These are phyloP conservation scores for Drosophila ustulata DNA, from an alignment of 2,888 invertebrate species.

Conservation along the genomic window DNA sequence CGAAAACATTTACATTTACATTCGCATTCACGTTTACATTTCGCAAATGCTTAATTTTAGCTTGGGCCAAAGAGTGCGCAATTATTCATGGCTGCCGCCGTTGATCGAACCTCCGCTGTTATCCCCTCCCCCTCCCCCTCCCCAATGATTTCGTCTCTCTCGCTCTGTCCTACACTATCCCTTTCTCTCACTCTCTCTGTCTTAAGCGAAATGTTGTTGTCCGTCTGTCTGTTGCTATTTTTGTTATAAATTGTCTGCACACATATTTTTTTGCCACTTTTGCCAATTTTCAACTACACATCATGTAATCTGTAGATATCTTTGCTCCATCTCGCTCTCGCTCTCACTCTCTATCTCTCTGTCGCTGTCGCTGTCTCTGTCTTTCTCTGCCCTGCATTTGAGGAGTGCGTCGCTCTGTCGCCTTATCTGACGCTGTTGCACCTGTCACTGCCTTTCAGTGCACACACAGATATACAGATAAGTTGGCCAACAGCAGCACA, in stretches of 20 bases:
- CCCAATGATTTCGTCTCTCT: neutral
- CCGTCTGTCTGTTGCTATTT: conserved; percentile 52
- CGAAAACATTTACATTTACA: conserved; percentile 42
- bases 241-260: conserved; percentile 70
- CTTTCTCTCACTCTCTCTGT: conserved; percentile 4
- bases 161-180: neutral
- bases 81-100: conserved; percentile 62
- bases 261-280: conserved; percentile 43
- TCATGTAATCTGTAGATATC: conserved; percentile 67
- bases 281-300: conserved; percentile 77
- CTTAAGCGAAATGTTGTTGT: conserved; percentile 33
- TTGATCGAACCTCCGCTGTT: conserved; percentile 41
- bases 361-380: conserved; percentile 3
- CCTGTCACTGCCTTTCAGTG: conserved; percentile 63
- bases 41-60: conserved; percentile 50
- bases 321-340: neutral
- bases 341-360: neutral
- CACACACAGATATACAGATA: conserved; percentile 12
- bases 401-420: conserved; percentile 50
- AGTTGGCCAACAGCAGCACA: conserved; percentile 22
- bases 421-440: conserved; percentile 60
- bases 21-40: conserved; percentile 34
- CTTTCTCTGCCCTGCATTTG: conserved; percentile 27
- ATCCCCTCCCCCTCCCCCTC: neutral
- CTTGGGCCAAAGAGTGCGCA: conserved; percentile 65